phyloP scores from a whole-genome alignment of 1,140 invertebrate species.

The Sogatella furcifera region DNA sequence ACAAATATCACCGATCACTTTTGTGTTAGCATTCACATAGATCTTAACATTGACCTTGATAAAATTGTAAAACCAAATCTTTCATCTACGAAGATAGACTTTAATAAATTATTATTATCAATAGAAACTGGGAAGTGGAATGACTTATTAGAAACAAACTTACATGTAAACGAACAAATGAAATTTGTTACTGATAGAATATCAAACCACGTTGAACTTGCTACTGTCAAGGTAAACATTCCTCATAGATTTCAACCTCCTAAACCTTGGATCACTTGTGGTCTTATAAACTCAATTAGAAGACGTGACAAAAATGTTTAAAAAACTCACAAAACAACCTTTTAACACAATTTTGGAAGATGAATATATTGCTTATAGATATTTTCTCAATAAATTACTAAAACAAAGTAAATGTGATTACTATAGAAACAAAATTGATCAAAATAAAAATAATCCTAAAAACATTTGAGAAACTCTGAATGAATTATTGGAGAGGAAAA shows the following conservation, averaged over 20 bases:
- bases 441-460: background rate
- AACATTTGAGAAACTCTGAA: background rate
- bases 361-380: background rate
- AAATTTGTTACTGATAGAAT: background rate
- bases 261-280: background rate
- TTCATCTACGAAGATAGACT: background rate
- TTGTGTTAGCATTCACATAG: background rate
- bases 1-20: constrained; percentile 1
- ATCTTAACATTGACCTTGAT: too few relatives aligned
- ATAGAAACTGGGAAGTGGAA: background rate
- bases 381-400: background rate
- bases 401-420: constrained; percentile 2
- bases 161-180: background rate
- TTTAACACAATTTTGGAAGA: background rate
- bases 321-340: background rate
- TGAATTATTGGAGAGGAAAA: background rate
- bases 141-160: background rate
- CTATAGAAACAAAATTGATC: background rate
- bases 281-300: background rate
- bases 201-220: background rate
- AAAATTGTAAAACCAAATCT: background rate
- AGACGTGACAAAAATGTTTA: background rate
- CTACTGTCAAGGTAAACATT: background rate
- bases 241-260: background rate
- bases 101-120: background rate